A percentile compares a stretch with the other conserved stretches of the same genome.
phyloP scores from a whole-genome alignment of 2,797 vertebrate genomes.

The Xenopus petersii region DNA sequence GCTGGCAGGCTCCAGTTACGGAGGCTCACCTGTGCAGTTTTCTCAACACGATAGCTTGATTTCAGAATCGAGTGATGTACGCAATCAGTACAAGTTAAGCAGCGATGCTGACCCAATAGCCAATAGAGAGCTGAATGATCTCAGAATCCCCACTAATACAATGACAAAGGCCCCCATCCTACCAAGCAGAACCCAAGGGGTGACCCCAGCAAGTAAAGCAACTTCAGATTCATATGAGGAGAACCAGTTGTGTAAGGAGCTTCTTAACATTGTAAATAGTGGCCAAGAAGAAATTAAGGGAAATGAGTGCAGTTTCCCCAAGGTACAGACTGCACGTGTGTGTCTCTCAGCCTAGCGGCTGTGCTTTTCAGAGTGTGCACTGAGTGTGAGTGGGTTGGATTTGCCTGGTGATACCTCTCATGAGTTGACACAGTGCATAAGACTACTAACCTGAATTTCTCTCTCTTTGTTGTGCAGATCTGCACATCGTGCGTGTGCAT shows the following conservation, averaged over 20 bases:
- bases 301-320: conserved; percentile 77
- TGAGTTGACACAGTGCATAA: neutral
- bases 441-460: neutral
- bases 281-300: conserved; percentile 64
- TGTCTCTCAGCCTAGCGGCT: conserved; percentile 39
- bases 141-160: conserved; percentile 41
- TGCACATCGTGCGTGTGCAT: neutral
- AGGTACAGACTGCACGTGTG: conserved; percentile 80
- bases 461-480: neutral
- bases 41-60: conserved; percentile 54
- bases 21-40: conserved; percentile 59
- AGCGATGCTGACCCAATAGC: conserved; percentile 22
- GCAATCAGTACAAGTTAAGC: conserved; percentile 56
- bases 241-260: conserved; percentile 75
- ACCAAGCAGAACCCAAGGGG: conserved; percentile 1
- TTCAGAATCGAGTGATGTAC: conserved; percentile 61
- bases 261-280: conserved; percentile 61
- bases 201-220: conserved; percentile 34
- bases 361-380: neutral
- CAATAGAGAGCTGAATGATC: conserved; percentile 51
- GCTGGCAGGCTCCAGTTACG: conserved; percentile 60
- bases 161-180: conserved; percentile 4
- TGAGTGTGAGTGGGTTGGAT: neutral
- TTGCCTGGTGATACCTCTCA: neutral
- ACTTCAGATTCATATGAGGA: conserved; percentile 66